Percentiles rank a stretch among this genome's conserved stretches.
Conservation (phyloP, 2,113 vertebrate species). For the Brienomyrus brachyistius region DNA sequence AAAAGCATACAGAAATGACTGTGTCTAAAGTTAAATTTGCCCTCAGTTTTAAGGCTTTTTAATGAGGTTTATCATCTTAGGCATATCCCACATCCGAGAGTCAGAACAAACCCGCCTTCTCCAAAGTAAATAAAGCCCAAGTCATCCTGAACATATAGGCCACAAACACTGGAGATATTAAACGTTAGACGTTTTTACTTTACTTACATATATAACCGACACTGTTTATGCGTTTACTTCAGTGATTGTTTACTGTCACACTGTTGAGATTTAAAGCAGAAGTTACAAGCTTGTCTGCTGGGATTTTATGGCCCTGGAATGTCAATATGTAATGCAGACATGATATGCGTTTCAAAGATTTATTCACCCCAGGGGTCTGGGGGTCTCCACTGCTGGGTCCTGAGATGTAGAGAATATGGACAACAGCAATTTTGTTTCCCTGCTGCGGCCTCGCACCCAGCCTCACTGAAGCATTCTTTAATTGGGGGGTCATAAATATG, state of each 20-base stretch:
- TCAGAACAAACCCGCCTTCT: not conserved
- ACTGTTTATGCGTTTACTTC: not conserved
- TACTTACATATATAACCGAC: not conserved
- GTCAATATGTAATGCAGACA: conserved; percentile 20
- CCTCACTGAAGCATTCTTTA: conserved; percentile 11
- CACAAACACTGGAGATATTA: not conserved
- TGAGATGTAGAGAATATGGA: not conserved
- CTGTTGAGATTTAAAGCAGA: not conserved
- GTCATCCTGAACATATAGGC: not conserved
- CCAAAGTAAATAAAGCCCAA: not conserved
- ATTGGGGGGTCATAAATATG: conserved; percentile 21
- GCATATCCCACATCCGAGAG: not conserved
- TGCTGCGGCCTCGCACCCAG: not conserved
- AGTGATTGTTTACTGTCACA: not conserved
- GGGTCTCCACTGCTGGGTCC: not conserved
- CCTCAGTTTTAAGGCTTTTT: not conserved
- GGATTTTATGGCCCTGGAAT: conserved; percentile 14
- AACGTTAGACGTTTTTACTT: not conserved
- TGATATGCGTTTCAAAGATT: conserved; percentile 26
- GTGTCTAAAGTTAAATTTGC: not conserved
- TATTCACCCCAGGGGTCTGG: conserved; percentile 11
- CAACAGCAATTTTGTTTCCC: conserved; percentile 4
- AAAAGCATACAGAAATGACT: not conserved
- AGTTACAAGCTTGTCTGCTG: not conserved
- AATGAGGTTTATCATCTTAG: not conserved